Base-by-base conservation (phyloP, 53 echinoderm and acorn worm genomes). In the Zoroaster sp. region DNA sequence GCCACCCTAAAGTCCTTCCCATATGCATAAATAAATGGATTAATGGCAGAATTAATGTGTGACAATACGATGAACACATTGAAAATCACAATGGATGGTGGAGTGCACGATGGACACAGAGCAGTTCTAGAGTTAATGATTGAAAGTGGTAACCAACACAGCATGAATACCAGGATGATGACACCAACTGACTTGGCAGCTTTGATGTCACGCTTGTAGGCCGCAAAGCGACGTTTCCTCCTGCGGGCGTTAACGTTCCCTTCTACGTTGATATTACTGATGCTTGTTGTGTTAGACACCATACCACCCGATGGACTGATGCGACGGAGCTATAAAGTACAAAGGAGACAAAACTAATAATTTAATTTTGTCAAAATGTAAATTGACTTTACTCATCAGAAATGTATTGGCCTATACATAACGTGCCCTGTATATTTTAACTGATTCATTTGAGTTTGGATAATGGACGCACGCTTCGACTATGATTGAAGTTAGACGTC, bases 141-240 rank as follows among this genome's bases (percentile, higher is more conserved):
- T 71, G 87, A 90, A n/a, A 95, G 82, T n/a, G 95, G 95, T 51
- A 95, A 77, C 95, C 95, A 95, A 21, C 93, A 95, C 3, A 92
- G 11, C 83, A 91, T 91, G 87, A 95, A 95, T 28, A 93, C 79
- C 11, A 95, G 80, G 21, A 95, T 90, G 88, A 95, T 95, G 46
- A 95, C 79, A 7, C 90, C 95, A 13, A 95, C 93, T 0, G 95
- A 90, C 66, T 95, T 95, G 44, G 90, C 95, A 1, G 95, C 95
- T 36, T 90, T 80, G 38, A 95, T 71, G 81, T 95, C 95, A 46
- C 93, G 90, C 75, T 86, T 93, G 87, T 93, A 93, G 35, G 93
- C 78, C n/a, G 77, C 66, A 67, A 93, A 90, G n/a, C 81, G 87
- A 5, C 87, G 86, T 65, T 93, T 89, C 45, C 79, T 89, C 45